These are phyloP conservation scores for Siphlonurus alternatus DNA, from an alignment of 2,888 invertebrate genomes.

Conservation along the genomic window DNA sequence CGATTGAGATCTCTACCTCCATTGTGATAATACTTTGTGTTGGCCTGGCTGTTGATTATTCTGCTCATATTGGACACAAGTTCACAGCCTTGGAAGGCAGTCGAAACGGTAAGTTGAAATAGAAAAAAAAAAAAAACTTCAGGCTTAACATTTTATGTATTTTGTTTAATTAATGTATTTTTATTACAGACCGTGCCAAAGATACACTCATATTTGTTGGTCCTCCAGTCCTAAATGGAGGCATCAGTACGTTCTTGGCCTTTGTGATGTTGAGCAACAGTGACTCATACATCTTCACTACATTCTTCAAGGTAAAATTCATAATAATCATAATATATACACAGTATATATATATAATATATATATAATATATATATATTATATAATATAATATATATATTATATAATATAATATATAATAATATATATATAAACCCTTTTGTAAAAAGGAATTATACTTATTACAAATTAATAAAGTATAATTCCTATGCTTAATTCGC, in stretches of 20 bases:
- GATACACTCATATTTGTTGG: conserved; percentile 29
- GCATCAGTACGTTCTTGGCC: conserved; percentile 34
- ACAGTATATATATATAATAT: neutral
- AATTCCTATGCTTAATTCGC: no score
- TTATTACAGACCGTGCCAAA: conserved; percentile 22
- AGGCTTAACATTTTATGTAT: neutral
- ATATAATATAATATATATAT: no score
- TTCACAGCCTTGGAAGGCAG: conserved; percentile 28
- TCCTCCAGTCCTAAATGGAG: conserved; percentile 33
- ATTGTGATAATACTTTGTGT: conserved; percentile 30
- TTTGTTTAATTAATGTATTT: neutral
- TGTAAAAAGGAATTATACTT: no score
- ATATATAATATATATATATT: neutral
- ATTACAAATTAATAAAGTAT: no score
- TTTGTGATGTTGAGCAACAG: conserved; percentile 30
- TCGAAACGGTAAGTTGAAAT: conserved; percentile 24
- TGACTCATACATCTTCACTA: conserved; percentile 31
- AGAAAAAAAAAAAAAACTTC: neutral
- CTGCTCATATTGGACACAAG: conserved; percentile 32
- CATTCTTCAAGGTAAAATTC: conserved; percentile 33
- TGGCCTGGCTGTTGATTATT: conserved; percentile 33
- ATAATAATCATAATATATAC: neutral
- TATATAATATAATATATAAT: no score
- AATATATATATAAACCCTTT: no score
- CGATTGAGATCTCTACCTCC: conserved; percentile 32